These are phyloP conservation scores for Rhodeus uyekii DNA, from an alignment of 2,797 vertebrate species.

Conservation along the genomic window DNA sequence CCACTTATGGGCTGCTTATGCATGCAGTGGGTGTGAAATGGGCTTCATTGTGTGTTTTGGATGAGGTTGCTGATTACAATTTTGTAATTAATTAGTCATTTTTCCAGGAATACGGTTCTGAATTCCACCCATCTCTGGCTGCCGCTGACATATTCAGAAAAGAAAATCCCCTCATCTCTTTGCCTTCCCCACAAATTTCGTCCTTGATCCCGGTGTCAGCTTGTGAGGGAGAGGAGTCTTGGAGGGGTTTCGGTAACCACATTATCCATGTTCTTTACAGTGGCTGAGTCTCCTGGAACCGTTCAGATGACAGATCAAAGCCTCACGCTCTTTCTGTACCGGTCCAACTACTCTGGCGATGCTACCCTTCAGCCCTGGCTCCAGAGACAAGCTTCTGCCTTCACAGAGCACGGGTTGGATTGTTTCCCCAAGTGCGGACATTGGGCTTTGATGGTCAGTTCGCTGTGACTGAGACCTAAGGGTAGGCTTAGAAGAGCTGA, in stretches of 20 bases:
- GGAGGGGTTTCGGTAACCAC: constrained; percentile 11
- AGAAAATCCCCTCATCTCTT: constrained; percentile 17
- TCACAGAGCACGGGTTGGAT: constrained; percentile 27
- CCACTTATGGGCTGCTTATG: not conserved
- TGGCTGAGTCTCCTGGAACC: constrained; percentile 24
- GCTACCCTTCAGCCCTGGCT: constrained; percentile 14
- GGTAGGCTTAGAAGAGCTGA: constrained; percentile 28
- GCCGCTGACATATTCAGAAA: not conserved
- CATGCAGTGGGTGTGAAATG: not conserved
- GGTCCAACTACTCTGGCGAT: constrained; percentile 1
- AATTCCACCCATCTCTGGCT: constrained; percentile 1
- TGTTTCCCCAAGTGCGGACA: constrained; percentile 14
- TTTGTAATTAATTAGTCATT: constrained; percentile 16
- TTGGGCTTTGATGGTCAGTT: constrained; percentile 46
- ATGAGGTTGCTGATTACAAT: not conserved
- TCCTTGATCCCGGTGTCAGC: constrained; percentile 9
- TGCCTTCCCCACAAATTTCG: constrained; percentile 10
- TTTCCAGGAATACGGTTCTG: not conserved
- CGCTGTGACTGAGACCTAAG: constrained; percentile 35
- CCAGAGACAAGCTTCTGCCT: constrained; percentile 19
- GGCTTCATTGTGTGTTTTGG: constrained; percentile 19
- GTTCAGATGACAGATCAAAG: constrained; percentile 42
- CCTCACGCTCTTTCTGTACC: not conserved
- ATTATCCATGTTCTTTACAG: constrained; percentile 39
- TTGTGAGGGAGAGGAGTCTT: constrained; percentile 15